These are phyloP conservation scores for Laterallus jamaicensis DNA, from an alignment of 2,113 vertebrate species.

Conservation along the genomic window DNA sequence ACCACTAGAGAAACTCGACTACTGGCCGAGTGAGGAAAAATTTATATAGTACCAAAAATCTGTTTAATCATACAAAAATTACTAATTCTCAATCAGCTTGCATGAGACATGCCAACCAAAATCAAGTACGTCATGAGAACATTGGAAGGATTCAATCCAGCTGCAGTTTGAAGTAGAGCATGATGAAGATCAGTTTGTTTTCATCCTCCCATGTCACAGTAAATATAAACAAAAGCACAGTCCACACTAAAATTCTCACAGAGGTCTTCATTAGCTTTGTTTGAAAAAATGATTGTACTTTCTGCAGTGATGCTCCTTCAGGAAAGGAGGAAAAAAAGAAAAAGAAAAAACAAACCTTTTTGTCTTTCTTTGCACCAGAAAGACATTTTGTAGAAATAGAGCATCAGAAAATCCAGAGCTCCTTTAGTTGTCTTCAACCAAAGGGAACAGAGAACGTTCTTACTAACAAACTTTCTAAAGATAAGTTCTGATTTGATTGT, in stretches of 20 bases:
- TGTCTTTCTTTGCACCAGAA: slow-evolving; percentile 48
- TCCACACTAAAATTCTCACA: neutral
- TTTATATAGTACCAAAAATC: neutral
- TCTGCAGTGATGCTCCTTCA: slow-evolving; percentile 40
- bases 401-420: slow-evolving; percentile 59
- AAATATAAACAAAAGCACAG: neutral
- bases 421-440: slow-evolving; percentile 32
- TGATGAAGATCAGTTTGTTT: neutral
- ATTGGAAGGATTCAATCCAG: neutral
- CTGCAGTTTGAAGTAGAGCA: neutral
- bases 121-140: neutral
- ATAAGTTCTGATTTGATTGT: neutral
- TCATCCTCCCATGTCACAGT: neutral
- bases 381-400: slow-evolving; percentile 58
- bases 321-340: slow-evolving; percentile 14
- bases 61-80: neutral
- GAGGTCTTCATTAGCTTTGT: slow-evolving; percentile 53
- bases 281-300: slow-evolving; percentile 64
- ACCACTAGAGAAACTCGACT: neutral
- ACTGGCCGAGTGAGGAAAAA: neutral
- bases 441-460: neutral
- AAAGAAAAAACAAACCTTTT: slow-evolving; percentile 23
- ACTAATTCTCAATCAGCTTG: neutral
- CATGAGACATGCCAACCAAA: neutral
- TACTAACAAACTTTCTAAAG: neutral